Evolutionary conservation across 1,140 invertebrate genomes (phyloP), one percentile per base, ranked within the genome.

Genomic region (Saccostrea echinata): DNA sequence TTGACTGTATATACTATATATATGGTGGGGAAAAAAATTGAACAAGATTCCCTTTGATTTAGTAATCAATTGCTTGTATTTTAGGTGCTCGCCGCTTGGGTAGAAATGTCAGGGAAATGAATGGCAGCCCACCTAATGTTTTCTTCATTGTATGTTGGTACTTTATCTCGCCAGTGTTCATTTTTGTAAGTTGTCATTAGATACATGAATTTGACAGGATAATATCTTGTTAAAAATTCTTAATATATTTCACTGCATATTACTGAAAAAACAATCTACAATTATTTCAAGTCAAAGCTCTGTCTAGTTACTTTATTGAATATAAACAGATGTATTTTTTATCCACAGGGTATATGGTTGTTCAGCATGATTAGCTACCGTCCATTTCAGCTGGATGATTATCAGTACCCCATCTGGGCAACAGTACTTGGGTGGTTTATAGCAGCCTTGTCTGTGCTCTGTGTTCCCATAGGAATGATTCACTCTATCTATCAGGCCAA

Each of bases 61-160:
- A 83, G 24, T 30, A 2, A 12, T 21, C 16, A 27, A 71, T 33
- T 87, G 84, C 35, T 87, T 87, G 35, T 83, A 43, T 90, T 83
- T 84, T 87, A 95, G 98, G 98, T n/a, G 97, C 97, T 0, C 96
- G 96, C 57, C 96, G 97, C 89, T 93, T 99, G 76, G 96, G 97
- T 3, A 96, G 76, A 68, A 98, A 98, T 94, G 96, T 98, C 12
- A 96, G 97, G 93, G 97, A 98, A 92, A 98, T 98, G 97, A 98
- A 97, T 21, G 97, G 97, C 85, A 95, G 96, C 24, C 94, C 96
- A 84, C 97, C 98, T 0, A 97, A 97, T 0, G 92, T 97, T 4
- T 98, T 98, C 94, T 97, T 98, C 92, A 96, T 97, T 88, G 96
- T 97, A 88, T 98, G 98, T 93, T 98, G 98, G 98, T 96, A 97